Percentiles rank a stretch among this genome's conserved stretches.
Conservation (phyloP, 2,797 vertebrate genomes). For the Tokudaia tokunoshimensis region DNA sequence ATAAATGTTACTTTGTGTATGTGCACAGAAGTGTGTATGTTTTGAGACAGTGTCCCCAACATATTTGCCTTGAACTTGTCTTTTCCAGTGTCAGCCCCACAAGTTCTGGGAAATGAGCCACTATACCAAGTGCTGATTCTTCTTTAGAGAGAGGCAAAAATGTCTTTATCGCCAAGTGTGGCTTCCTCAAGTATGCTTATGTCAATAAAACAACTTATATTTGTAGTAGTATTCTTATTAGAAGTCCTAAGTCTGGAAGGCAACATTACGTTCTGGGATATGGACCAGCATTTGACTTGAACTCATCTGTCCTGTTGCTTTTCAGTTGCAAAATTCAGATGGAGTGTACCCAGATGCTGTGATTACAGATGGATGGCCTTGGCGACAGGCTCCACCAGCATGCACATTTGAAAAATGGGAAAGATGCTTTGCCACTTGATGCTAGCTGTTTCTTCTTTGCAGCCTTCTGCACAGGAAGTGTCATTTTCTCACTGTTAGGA, state of each 20-base stretch:
- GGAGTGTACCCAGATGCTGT: neutral
- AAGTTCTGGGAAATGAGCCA: neutral
- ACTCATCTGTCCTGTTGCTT: slow-evolving; percentile 6
- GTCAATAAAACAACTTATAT: slow-evolving; percentile 18
- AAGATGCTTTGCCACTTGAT: neutral
- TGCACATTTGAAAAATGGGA: neutral
- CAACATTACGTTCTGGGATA: neutral
- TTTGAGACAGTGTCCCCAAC: neutral
- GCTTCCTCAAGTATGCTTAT: slow-evolving; percentile 13
- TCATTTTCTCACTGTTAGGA: slow-evolving; percentile 14
- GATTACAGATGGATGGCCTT: neutral
- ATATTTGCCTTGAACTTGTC: neutral
- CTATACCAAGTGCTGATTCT: neutral
- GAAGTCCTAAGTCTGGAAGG: slow-evolving; percentile 21
- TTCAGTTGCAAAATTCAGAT: neutral
- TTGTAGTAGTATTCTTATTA: slow-evolving; percentile 20
- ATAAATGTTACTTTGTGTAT: neutral
- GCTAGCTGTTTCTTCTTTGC: neutral
- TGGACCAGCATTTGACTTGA: slow-evolving; percentile 35
- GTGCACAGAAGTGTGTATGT: no score
- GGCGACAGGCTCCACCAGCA: neutral
- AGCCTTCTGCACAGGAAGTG: neutral
- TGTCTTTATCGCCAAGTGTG: slow-evolving; percentile 4
- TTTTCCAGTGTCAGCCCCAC: neutral
- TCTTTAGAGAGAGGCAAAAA: neutral